These are phyloP conservation scores for Eulemur mongoz DNA, from an alignment of 2,797 vertebrate species.

Conservation along the genomic window DNA sequence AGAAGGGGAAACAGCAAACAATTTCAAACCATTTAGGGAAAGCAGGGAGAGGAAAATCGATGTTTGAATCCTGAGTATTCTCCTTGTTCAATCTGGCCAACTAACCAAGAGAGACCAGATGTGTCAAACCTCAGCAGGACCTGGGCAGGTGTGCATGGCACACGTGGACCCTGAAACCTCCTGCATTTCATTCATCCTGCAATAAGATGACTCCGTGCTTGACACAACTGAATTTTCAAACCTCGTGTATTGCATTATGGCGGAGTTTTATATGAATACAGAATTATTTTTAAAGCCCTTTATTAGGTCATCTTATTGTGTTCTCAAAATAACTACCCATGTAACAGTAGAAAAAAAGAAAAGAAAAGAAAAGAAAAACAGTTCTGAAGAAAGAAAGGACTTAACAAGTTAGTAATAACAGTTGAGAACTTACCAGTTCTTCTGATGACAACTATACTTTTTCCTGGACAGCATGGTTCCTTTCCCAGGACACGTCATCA, in stretches of 20 bases:
- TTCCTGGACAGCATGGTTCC: background rate
- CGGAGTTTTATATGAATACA: background rate
- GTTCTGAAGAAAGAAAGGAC: slow-evolving; percentile 5
- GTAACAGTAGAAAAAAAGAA: background rate
- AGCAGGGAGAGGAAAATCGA: background rate
- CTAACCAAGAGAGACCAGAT: background rate
- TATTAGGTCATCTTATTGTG: background rate
- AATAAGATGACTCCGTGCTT: background rate
- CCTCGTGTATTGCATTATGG: background rate
- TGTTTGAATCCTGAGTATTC: background rate
- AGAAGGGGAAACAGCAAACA: background rate
- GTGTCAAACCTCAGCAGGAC: background rate
- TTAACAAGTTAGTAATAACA: background rate
- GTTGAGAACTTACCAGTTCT: background rate
- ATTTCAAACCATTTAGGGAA: background rate
- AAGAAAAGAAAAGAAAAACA: background rate
- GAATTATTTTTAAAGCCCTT: background rate
- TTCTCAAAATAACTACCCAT: background rate
- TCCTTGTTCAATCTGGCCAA: background rate
- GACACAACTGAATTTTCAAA: background rate
- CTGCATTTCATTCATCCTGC: background rate
- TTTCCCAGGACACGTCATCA: background rate
- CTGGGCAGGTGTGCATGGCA: background rate
- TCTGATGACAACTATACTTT: background rate
- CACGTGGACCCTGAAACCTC: background rate